Conservation (phyloP, 2,113 vertebrate species). For the Nipponia nippon region DNA sequence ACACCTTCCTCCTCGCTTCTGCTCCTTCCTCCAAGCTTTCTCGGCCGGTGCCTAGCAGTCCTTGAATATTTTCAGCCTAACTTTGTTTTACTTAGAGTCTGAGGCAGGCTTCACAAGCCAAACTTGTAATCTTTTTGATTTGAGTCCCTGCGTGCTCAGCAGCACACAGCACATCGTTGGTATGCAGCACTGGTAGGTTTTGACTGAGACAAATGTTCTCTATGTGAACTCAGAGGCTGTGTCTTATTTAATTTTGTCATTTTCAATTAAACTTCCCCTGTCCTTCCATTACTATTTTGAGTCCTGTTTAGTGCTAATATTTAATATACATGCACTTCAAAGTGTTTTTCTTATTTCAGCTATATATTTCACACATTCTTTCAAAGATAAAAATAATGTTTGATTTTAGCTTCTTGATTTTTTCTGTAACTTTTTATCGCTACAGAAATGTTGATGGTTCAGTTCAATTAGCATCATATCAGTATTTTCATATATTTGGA, state of each 20-base stretch:
- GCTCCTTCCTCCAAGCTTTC: not conserved
- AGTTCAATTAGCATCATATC: not conserved
- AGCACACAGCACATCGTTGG: not conserved
- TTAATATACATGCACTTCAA: not conserved
- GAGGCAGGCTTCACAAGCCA: not conserved
- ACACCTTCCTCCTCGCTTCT: not conserved
- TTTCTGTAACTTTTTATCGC: not conserved
- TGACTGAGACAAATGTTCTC: not conserved
- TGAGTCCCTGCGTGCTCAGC: not conserved
- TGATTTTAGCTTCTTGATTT: not conserved
- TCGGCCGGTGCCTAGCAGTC: not conserved
- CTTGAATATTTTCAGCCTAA: not conserved
- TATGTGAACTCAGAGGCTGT: not conserved
- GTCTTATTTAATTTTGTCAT: conserved; percentile 1
- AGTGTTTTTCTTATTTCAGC: not conserved
- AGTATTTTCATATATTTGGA: not conserved
- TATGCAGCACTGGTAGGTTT: not conserved
- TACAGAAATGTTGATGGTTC: not conserved
- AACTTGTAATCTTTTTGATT: not conserved
- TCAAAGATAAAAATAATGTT: not conserved
- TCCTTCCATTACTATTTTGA: not conserved
- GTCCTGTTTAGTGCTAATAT: not conserved
- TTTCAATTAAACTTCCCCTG: not conserved
- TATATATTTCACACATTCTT: not conserved
- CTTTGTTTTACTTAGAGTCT: not conserved